Evolutionary conservation across 1,140 invertebrate species (phyloP).

Genomic region (Anagrus nilaparvatae): DNA sequence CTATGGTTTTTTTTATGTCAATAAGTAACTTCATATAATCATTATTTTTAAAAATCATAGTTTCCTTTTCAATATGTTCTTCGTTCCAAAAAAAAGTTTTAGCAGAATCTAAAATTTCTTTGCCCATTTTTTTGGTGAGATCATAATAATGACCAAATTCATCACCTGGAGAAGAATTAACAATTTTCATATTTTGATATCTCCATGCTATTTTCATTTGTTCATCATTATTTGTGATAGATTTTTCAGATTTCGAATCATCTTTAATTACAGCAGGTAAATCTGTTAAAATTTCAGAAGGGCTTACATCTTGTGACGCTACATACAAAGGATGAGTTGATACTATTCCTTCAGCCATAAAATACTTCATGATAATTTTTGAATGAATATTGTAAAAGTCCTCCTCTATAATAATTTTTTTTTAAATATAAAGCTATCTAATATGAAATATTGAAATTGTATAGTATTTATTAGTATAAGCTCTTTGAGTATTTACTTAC

Average conservation of each 20-base stretch:
- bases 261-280: slow-evolving; percentile 38
- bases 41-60: slow-evolving; percentile 36
- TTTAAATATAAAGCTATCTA: neutral
- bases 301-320: slow-evolving; percentile 59
- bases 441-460: slow-evolving; percentile 1
- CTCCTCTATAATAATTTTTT: slow-evolving; percentile 54
- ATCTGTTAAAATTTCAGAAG: slow-evolving; percentile 49
- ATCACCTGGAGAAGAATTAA: slow-evolving; percentile 47
- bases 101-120: slow-evolving; percentile 43
- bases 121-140: slow-evolving; percentile 60
- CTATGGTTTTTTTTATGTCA: slow-evolving; percentile 46
- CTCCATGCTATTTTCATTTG: slow-evolving; percentile 80
- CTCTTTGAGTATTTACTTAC: slow-evolving; percentile 32
- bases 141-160: slow-evolving; percentile 71
- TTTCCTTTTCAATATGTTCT: slow-evolving; percentile 22
- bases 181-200: slow-evolving; percentile 62
- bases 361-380: slow-evolving; percentile 68
- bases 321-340: slow-evolving; percentile 60
- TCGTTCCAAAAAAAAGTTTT: slow-evolving; percentile 46
- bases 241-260: slow-evolving; percentile 16
- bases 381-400: slow-evolving; percentile 65
- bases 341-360: slow-evolving; percentile 68
- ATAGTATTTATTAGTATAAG: no score
- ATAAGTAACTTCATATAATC: slow-evolving; percentile 46
- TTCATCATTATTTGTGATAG: slow-evolving; percentile 28